A percentile compares a stretch with the other conserved stretches of the same genome.
Evolutionary conservation across 2,888 invertebrate genomes (phyloP).

Genomic region (Odontocerum albicorne): DNA sequence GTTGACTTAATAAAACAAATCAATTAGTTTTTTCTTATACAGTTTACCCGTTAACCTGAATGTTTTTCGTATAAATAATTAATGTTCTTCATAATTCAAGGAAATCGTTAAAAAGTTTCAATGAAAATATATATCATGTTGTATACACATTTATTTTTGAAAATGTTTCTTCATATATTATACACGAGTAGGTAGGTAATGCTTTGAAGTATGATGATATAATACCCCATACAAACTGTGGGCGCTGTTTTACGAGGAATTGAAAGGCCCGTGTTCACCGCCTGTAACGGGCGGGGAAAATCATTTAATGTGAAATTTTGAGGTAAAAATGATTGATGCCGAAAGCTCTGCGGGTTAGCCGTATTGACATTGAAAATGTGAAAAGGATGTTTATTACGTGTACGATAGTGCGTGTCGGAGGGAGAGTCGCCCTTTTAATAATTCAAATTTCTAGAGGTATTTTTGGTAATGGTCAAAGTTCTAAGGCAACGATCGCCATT

Average conservation of each 20-base stretch:
- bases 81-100: too few relatives aligned
- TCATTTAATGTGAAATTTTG: conserved; percentile 33
- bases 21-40: too few relatives aligned
- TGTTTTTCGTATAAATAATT: too few relatives aligned
- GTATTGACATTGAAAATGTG: conserved; percentile 21
- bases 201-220: background rate
- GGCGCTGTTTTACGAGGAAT: background rate
- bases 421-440: conserved; percentile 10
- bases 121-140: too few relatives aligned
- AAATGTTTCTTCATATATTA: too few relatives aligned
- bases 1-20: too few relatives aligned
- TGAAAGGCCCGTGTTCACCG: conserved; percentile 19
- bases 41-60: too few relatives aligned
- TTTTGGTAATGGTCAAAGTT: conserved; percentile 8
- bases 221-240: too few relatives aligned
- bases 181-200: background rate
- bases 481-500: background rate
- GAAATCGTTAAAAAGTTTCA: too few relatives aligned
- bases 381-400: conserved; percentile 21
- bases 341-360: conserved; percentile 29
- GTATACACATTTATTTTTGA: too few relatives aligned
- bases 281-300: conserved; percentile 27
- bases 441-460: conserved; percentile 11
- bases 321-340: conserved; percentile 36
- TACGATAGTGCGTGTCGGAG: conserved; percentile 13